A percentile compares a stretch with the other conserved stretches of the same genome.
Evolutionary conservation across 2,888 invertebrate genomes (phyloP).

Genomic region (Idaea biselata): DNA sequence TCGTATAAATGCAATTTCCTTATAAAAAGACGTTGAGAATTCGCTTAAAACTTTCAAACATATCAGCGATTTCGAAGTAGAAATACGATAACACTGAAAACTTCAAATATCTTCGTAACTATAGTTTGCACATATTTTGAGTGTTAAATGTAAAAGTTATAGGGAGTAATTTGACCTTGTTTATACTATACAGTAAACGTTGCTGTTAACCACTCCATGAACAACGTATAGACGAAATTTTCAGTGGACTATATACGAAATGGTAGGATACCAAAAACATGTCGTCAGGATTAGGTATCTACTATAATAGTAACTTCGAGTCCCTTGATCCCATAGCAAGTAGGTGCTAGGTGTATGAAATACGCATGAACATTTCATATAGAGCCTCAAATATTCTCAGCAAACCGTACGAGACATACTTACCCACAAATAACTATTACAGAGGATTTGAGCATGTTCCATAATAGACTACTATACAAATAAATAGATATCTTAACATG

Average conservation of each 20-base stretch:
- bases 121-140: neutral
- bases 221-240: conserved; percentile 23
- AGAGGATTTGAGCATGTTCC: neutral
- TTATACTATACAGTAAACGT: neutral
- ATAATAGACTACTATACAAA: neutral
- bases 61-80: conserved; percentile 43
- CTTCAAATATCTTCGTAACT: conserved; percentile 26
- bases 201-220: neutral
- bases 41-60: conserved; percentile 3
- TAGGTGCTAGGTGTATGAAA: neutral
- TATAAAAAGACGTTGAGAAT: neutral
- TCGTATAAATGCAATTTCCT: neutral
- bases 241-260: conserved; percentile 24
- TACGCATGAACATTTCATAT: neutral
- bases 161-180: neutral
- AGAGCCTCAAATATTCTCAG: neutral
- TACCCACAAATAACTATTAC: neutral
- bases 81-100: conserved; percentile 36
- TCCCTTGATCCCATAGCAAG: neutral
- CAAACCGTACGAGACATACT: neutral
- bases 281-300: neutral
- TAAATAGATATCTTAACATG: neutral
- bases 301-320: neutral
- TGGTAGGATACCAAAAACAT: neutral
- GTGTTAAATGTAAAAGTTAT: neutral